Evolutionary conservation across 2,888 invertebrate genomes (phyloP).

Genomic region (Lasioglossum malachurum): DNA sequence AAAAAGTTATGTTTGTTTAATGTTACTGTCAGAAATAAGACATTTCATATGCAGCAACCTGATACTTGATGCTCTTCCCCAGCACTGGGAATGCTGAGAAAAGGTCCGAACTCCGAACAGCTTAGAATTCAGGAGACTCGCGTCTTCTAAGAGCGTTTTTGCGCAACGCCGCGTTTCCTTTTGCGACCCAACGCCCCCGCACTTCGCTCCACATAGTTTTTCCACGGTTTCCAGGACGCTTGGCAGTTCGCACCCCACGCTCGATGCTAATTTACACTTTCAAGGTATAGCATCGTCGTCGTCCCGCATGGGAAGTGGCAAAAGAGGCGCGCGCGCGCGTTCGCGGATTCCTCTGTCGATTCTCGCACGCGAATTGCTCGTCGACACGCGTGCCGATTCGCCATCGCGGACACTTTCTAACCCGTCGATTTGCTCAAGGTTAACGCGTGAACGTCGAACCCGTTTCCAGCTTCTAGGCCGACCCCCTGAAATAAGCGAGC

Average conservation of each 20-base stretch:
- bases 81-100: not conserved
- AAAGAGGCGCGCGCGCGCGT: not conserved
- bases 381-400: conserved; percentile 3
- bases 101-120: not conserved
- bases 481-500: too few relatives aligned
- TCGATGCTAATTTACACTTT: conserved; percentile 45
- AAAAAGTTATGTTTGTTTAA: not conserved
- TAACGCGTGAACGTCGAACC: conserved; percentile 18
- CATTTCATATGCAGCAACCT: not conserved
- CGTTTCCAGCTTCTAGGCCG: conserved; percentile 12
- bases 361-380: not conserved
- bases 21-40: not conserved
- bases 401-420: conserved; percentile 51
- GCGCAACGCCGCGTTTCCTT: conserved; percentile 23
- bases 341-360: not conserved
- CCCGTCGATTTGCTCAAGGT: conserved; percentile 27
- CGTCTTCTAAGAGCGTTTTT: not conserved
- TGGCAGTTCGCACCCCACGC: conserved; percentile 19
- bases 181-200: conserved; percentile 11
- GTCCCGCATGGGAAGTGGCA: conserved; percentile 44
- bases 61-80: not conserved
- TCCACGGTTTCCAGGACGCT: not conserved
- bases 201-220: conserved; percentile 13
- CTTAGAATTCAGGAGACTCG: not conserved
- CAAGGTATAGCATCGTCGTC: conserved; percentile 1